A percentile compares a stretch with the other conserved stretches of the same genome.
Evolutionary conservation across 2,888 invertebrate species (phyloP).

Genomic region (Acleris cristana): DNA sequence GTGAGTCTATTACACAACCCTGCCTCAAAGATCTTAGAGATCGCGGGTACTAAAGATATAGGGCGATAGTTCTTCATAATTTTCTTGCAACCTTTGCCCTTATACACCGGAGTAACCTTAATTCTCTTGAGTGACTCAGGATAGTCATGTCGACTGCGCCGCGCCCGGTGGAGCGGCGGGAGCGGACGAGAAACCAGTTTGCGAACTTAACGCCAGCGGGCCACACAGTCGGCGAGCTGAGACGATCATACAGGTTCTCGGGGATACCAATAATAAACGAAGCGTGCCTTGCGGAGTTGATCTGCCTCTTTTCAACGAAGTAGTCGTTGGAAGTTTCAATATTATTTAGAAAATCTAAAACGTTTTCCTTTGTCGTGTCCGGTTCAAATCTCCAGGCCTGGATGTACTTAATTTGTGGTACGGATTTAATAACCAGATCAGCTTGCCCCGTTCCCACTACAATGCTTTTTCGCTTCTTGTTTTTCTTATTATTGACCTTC

Average conservation of each 20-base stretch:
- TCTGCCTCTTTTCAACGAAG: neutral
- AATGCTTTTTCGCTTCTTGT: neutral
- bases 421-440: neutral
- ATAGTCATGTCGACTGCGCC: neutral
- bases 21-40: no score
- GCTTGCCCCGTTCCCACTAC: neutral
- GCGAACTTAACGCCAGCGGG: neutral
- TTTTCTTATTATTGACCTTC: neutral
- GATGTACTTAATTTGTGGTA: neutral
- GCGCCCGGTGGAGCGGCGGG: neutral
- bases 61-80: no score
- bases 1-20: no score
- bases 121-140: no score
- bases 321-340: neutral
- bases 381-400: neutral
- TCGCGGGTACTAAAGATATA: no score
- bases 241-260: neutral
- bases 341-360: neutral
- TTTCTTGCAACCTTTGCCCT: no score
- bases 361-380: neutral
- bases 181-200: slow-evolving; percentile 1
- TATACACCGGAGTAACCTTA: no score
- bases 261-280: neutral
- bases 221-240: neutral
- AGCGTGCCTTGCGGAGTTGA: neutral